Percentiles rank a stretch among this genome's conserved stretches.
Conservation (phyloP, 2,113 vertebrate genomes). For the Oreochromis tanganicae region DNA sequence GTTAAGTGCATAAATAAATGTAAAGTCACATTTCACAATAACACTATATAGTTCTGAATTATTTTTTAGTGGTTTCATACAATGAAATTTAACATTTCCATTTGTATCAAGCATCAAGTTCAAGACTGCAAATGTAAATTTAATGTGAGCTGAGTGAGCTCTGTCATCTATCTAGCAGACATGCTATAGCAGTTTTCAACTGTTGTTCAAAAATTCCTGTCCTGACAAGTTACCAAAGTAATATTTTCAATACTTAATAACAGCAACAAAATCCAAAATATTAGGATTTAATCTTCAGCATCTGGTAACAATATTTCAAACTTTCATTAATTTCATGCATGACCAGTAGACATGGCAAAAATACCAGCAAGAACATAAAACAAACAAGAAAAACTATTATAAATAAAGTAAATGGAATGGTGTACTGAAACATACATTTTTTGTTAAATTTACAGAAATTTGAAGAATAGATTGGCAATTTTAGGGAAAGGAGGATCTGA, state of each 20-base stretch:
- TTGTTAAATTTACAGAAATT: neutral
- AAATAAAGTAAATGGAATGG: neutral
- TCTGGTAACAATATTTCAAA: neutral
- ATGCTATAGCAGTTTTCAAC: neutral
- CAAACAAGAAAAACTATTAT: neutral
- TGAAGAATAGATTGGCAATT: neutral
- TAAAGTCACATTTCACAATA: neutral
- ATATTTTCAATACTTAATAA: neutral
- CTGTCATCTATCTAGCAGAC: neutral
- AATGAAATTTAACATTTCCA: neutral
- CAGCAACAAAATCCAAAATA: neutral
- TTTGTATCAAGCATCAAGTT: neutral
- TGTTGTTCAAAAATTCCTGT: neutral
- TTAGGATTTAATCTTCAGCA: neutral
- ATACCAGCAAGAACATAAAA: neutral
- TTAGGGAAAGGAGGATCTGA: neutral
- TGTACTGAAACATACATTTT: neutral
- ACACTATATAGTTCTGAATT: neutral
- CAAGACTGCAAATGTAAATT: neutral
- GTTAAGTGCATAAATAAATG: neutral
- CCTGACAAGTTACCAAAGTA: neutral
- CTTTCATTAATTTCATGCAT: neutral
- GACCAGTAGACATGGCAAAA: neutral
- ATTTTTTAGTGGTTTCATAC: neutral
- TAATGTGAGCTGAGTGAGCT: neutral